Evolutionary conservation across 2,888 invertebrate species (phyloP).

Genomic region (Pseudococcus jackbeardsleyi): DNA sequence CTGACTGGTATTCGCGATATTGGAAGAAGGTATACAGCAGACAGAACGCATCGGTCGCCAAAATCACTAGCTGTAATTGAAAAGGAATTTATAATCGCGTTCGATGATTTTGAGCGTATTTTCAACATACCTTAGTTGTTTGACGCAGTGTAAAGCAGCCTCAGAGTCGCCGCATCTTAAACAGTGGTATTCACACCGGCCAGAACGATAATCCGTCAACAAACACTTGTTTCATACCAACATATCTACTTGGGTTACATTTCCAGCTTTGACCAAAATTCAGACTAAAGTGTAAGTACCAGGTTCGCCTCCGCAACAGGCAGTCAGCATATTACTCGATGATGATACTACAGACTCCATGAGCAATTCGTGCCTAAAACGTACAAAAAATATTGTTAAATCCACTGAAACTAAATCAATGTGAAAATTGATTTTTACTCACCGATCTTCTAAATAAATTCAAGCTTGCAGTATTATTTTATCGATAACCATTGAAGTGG

Average conservation of each 20-base stretch:
- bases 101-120: not conserved
- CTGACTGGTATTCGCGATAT: no score
- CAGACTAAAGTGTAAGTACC: conserved; percentile 88
- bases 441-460: conserved; percentile 82
- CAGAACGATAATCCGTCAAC: conserved; percentile 89
- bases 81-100: not conserved
- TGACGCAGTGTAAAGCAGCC: conserved; percentile 80
- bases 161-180: conserved; percentile 88
- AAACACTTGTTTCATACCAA: conserved; percentile 84
- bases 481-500: conserved; percentile 77
- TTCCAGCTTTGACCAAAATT: conserved; percentile 84
- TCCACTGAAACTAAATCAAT: not conserved
- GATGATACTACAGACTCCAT: conserved; percentile 87
- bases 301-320: conserved; percentile 88
- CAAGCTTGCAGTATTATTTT: conserved; percentile 85
- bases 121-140: conserved; percentile 28
- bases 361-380: conserved; percentile 80
- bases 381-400: not conserved
- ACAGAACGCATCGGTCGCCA: no score
- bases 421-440: not conserved
- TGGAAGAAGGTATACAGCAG: no score
- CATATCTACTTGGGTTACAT: conserved; percentile 76
- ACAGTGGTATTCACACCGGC: conserved; percentile 95
- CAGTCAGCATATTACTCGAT: conserved; percentile 84
- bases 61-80: conserved; percentile 43